phyloP scores from a whole-genome alignment of 2,797 vertebrate species.

The Danio tinwini region DNA sequence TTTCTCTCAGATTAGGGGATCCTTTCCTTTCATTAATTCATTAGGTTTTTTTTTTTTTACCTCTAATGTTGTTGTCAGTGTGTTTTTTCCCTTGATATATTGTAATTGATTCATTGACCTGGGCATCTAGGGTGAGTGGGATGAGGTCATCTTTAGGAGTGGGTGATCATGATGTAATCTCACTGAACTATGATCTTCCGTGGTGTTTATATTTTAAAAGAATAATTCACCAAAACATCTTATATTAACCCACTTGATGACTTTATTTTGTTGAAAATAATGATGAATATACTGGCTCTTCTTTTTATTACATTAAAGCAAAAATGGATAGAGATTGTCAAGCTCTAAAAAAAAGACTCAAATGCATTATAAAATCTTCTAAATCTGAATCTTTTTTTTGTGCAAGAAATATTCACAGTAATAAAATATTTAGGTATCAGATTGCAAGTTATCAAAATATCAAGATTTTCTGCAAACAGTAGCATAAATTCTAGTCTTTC shows the following conservation, averaged over 20 bases:
- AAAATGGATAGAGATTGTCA: too few species aligned
- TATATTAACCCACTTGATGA: too few species aligned
- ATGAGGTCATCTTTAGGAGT: conserved; percentile 43
- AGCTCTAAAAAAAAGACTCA: too few species aligned
- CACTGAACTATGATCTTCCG: neutral
- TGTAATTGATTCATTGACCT: conserved; percentile 51
- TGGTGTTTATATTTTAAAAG: neutral
- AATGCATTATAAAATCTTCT: too few species aligned
- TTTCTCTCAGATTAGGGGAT: neutral
- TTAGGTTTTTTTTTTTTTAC: conserved; percentile 17
- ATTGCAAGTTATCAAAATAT: neutral
- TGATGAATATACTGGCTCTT: neutral
- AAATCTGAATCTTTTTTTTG: too few species aligned
- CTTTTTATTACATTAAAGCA: neutral
- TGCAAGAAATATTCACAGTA: neutral
- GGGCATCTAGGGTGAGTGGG: conserved; percentile 16
- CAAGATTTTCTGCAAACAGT: neutral
- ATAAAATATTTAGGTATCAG: neutral
- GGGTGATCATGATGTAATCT: conserved; percentile 21
- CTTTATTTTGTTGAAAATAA: neutral
- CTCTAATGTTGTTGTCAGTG: neutral
- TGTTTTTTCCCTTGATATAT: conserved; percentile 16
- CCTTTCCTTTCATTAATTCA: neutral
- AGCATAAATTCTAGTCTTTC: neutral
- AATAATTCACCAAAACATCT: neutral